Conservation (phyloP, 1,140 invertebrate genomes). For the Trichogramma pretiosum region DNA sequence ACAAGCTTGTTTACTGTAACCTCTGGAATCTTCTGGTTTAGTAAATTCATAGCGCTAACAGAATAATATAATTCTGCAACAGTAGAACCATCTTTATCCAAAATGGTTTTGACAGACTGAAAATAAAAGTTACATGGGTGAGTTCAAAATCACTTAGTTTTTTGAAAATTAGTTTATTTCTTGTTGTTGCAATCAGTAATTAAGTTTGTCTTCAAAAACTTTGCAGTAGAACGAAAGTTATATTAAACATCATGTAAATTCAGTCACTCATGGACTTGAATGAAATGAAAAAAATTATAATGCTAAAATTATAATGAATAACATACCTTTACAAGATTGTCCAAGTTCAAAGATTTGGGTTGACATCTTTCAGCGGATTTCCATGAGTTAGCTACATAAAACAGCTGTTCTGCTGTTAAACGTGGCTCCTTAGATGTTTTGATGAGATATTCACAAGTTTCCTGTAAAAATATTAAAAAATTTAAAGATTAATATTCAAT, state of each 20-base stretch:
- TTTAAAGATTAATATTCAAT: too few species aligned
- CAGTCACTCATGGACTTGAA: neutral
- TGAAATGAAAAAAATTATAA: slow-evolving; percentile 1
- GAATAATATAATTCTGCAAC: slow-evolving; percentile 44
- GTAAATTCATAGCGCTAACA: slow-evolving; percentile 31
- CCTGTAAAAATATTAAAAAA: too few species aligned
- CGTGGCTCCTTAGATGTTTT: slow-evolving; percentile 32
- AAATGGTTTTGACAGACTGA: slow-evolving; percentile 33
- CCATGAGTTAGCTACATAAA: slow-evolving; percentile 46
- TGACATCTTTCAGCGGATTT: slow-evolving; percentile 43
- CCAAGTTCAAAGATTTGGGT: slow-evolving; percentile 28
- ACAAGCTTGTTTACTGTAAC: slow-evolving; percentile 50
- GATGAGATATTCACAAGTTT: slow-evolving; percentile 47
- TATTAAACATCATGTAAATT: slow-evolving; percentile 29
- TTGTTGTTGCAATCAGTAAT: too few species aligned
- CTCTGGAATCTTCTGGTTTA: slow-evolving; percentile 39
- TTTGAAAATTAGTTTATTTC: too few species aligned
- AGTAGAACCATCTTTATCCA: slow-evolving; percentile 43
- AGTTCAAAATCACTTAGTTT: too few species aligned
- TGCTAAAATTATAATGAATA: slow-evolving; percentile 3
- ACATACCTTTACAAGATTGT: slow-evolving; percentile 33
- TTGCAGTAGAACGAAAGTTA: slow-evolving; percentile 39
- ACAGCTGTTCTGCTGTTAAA: slow-evolving; percentile 45
- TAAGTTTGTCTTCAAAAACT: slow-evolving; percentile 27
- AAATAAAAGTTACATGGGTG: slow-evolving; percentile 19